Percentiles rank a stretch among this genome's conserved stretches.
Conservation (phyloP, 2,113 vertebrate species). For the Trachemys scripta region DNA sequence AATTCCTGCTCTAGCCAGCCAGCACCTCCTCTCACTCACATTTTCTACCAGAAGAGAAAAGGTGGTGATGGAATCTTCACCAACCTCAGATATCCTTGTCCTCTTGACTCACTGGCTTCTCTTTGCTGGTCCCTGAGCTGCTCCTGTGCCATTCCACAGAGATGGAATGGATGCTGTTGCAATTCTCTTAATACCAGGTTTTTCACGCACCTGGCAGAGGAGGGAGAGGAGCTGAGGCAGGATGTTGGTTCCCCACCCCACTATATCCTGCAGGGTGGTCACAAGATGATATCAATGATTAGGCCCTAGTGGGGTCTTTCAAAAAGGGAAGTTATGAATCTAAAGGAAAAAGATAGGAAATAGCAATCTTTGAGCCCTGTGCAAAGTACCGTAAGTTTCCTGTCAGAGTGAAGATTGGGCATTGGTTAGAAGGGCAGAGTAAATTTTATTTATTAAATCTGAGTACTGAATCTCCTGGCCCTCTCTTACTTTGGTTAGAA, state of each 20-base stretch:
- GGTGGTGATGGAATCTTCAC: rapidly evolving
- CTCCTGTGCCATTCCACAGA: neutral
- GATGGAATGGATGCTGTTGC: neutral
- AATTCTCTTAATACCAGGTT: neutral
- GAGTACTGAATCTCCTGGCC: neutral
- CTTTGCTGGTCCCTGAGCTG: neutral
- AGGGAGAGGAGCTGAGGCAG: neutral
- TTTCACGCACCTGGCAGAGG: neutral
- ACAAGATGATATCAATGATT: neutral
- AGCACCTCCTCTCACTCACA: rapidly evolving
- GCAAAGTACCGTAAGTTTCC: neutral
- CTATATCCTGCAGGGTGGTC: neutral
- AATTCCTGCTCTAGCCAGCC: neutral
- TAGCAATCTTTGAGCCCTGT: neutral
- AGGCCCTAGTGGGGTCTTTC: rapidly evolving
- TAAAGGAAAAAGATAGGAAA: neutral
- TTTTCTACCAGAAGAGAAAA: rapidly evolving
- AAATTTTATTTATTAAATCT: neutral
- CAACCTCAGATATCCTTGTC: rapidly evolving
- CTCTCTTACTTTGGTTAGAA: neutral
- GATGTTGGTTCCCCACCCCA: neutral
- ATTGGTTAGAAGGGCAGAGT: neutral
- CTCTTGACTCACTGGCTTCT: neutral
- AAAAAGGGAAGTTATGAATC: neutral
- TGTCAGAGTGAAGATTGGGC: neutral